Conservation (phyloP, 2,797 vertebrate genomes). For the Melanotaenia parkinsoni region DNA sequence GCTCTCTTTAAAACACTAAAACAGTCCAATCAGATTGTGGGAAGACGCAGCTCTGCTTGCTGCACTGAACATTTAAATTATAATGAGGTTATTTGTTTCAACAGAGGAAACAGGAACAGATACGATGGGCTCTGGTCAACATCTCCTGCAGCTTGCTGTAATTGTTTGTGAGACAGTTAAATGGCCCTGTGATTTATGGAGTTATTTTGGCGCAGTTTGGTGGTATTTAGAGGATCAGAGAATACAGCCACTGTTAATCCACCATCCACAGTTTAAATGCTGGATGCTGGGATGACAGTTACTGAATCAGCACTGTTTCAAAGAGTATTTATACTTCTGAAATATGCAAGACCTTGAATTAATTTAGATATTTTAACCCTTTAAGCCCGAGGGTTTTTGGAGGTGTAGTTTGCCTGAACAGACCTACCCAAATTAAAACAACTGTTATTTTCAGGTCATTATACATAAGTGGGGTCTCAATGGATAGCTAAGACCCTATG, state of each 20-base stretch:
- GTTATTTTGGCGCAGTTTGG: conserved; percentile 13
- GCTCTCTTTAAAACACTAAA: conserved; percentile 1
- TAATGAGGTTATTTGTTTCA: conserved; percentile 47
- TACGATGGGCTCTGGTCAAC: conserved; percentile 58
- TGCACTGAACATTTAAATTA: conserved; percentile 14
- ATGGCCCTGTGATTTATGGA: conserved; percentile 47
- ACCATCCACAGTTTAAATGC: background rate
- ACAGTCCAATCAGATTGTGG: conserved; percentile 10
- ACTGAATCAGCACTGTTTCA: background rate
- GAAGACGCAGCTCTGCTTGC: background rate
- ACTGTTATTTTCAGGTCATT: too few relatives aligned
- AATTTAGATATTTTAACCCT: too few relatives aligned
- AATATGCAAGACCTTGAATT: too few relatives aligned
- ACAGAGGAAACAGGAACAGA: conserved; percentile 57
- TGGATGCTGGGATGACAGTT: background rate
- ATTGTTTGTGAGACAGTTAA: conserved; percentile 61
- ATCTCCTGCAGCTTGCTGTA: conserved; percentile 40
- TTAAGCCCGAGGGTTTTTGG: too few relatives aligned
- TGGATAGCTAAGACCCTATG: too few relatives aligned
- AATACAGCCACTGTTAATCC: background rate
- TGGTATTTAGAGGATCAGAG: conserved; percentile 14
- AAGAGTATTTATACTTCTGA: background rate
- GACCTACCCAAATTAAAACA: too few relatives aligned
- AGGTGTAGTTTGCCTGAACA: too few relatives aligned
- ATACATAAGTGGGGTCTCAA: too few relatives aligned